These are phyloP conservation scores for Aradophagus sp. DNA, from an alignment of 1,140 invertebrate genomes.

Conservation along the genomic window DNA sequence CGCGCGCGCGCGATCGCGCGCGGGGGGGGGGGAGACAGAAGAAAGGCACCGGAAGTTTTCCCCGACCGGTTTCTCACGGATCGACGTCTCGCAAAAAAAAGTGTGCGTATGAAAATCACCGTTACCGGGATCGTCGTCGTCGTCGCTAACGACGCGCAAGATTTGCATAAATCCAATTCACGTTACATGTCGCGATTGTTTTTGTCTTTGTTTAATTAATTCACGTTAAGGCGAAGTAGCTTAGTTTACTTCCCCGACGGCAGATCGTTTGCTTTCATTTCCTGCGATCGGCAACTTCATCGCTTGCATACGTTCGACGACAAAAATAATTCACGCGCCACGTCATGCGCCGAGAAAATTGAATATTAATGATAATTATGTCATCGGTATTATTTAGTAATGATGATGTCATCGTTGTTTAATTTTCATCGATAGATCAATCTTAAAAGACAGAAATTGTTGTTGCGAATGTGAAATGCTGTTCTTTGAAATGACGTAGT, in stretches of 20 bases:
- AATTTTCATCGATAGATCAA: no score
- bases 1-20: background rate
- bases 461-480: no score
- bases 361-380: no score
- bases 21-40: constrained; percentile 23
- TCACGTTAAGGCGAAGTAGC: constrained; percentile 1
- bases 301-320: no score
- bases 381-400: no score
- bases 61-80: constrained; percentile 49
- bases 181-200: constrained; percentile 5
- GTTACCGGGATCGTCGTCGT: constrained; percentile 42
- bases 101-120: constrained; percentile 50
- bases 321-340: no score
- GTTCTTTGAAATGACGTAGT: no score
- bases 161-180: constrained; percentile 32
- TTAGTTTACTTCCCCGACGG: background rate
- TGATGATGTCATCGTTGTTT: no score
- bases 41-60: constrained; percentile 44
- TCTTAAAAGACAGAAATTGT: no score
- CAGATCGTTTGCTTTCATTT: no score
- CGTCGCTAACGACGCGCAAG: constrained; percentile 17
- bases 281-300: no score
- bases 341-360: no score
- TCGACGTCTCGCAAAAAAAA: constrained; percentile 49
- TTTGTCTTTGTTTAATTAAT: constrained; percentile 10